Evolutionary conservation across 2,888 invertebrate genomes (phyloP).

Genomic region (Patella pellucida): DNA sequence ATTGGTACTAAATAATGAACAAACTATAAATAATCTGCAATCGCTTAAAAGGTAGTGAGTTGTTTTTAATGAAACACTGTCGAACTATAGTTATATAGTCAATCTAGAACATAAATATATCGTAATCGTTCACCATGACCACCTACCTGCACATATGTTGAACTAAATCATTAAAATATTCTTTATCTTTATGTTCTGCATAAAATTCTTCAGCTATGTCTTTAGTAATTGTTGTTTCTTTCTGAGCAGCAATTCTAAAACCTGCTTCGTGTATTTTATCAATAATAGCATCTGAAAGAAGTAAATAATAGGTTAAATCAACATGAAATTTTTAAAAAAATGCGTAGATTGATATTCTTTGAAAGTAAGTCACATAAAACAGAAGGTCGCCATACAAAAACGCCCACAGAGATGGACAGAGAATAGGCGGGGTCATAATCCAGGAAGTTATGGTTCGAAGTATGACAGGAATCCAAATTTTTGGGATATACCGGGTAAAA

Average conservation of each 20-base stretch:
- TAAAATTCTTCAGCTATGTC: conserved; percentile 67
- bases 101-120: not conserved
- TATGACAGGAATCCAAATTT: too few species aligned
- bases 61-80: too few species aligned
- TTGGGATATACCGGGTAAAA: too few species aligned
- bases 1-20: too few species aligned
- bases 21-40: too few species aligned
- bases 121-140: not conserved
- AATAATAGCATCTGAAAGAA: conserved; percentile 67
- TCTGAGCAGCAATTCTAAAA: conserved; percentile 68
- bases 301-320: not conserved
- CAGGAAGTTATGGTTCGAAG: too few species aligned
- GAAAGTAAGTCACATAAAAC: not conserved
- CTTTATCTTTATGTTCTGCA: conserved; percentile 59
- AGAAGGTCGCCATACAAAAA: not conserved
- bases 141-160: conserved; percentile 67
- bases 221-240: conserved; percentile 64
- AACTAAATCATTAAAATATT: conserved; percentile 66
- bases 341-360: too few species aligned
- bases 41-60: too few species aligned
- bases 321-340: too few species aligned
- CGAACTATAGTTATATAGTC: not conserved
- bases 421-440: too few species aligned
- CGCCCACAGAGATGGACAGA: too few species aligned
- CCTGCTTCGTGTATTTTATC: conserved; percentile 68